Percentiles rank a stretch among this genome's conserved stretches.
Conservation (phyloP, 1,140 invertebrate genomes). For the Aphelinus certus region DNA sequence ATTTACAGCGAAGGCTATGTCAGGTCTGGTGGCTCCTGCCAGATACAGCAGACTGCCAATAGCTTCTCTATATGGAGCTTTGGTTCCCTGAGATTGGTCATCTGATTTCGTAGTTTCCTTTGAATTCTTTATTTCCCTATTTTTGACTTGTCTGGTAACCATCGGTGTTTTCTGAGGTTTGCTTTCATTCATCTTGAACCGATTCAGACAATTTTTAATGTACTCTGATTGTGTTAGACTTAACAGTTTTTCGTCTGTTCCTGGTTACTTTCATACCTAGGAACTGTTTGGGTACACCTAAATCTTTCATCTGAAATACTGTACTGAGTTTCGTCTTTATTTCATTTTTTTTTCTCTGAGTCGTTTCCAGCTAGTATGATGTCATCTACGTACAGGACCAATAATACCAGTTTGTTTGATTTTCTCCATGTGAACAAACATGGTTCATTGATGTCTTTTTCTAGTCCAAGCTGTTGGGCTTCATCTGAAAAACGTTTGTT, state of each 20-base stretch:
- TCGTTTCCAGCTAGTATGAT: slow-evolving; percentile 6
- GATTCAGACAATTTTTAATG: not conserved
- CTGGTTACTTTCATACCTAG: no score
- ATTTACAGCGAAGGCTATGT: slow-evolving; percentile 10
- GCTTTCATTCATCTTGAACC: not conserved
- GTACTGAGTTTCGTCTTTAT: no score
- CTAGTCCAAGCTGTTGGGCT: not conserved
- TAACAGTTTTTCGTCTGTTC: not conserved
- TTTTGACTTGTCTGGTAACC: not conserved
- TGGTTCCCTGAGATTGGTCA: no score
- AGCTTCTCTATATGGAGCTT: slow-evolving; percentile 1
- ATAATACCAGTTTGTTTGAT: not conserved
- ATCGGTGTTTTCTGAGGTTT: not conserved
- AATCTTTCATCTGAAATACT: no score
- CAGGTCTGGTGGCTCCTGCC: not conserved
- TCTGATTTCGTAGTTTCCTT: no score
- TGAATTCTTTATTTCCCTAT: not conserved
- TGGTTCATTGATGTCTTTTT: not conserved
- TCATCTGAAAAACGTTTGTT: not conserved
- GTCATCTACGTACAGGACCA: slow-evolving; percentile 4
- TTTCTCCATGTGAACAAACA: slow-evolving; percentile 8
- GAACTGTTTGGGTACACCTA: no score
- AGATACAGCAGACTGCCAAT: slow-evolving; percentile 7
- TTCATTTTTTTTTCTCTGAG: not conserved
- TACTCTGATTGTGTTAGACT: not conserved